Evolutionary conservation across 2,797 vertebrate genomes (phyloP).

Genomic region (Myotis planiceps): DNA sequence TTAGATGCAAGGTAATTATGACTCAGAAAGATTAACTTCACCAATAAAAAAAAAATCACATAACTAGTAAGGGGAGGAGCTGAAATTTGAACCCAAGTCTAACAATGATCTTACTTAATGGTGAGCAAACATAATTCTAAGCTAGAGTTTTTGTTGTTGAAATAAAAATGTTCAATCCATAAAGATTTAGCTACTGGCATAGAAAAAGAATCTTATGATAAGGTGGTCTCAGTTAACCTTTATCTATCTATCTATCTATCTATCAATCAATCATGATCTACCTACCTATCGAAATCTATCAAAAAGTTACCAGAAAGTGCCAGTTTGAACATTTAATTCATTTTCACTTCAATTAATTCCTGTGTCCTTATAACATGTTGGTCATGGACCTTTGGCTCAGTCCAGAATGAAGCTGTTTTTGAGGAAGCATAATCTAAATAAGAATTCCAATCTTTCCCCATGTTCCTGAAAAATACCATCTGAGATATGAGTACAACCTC

Average conservation of each 20-base stretch:
- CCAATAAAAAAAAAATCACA: not conserved
- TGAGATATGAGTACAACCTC: not conserved
- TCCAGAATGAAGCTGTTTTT: not conserved
- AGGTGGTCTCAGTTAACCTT: not conserved
- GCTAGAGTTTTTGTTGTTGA: not conserved
- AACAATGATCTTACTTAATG: not conserved
- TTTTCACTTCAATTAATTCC: not conserved
- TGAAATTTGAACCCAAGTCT: not conserved
- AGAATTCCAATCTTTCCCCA: not conserved
- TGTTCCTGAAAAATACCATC: constrained; percentile 35
- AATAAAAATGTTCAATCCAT: not conserved
- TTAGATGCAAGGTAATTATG: not conserved
- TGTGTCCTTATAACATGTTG: not conserved
- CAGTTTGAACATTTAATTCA: not conserved
- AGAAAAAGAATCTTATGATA: not conserved
- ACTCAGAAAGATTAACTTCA: not conserved
- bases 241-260: not conserved
- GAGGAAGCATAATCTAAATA: constrained; percentile 14
- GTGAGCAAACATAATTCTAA: constrained; percentile 1
- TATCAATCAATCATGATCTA: not conserved
- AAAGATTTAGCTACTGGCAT: not conserved
- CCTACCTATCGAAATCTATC: not conserved
- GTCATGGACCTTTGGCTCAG: not conserved
- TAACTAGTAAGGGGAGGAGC: not conserved
- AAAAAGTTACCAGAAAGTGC: not conserved